Base-by-base conservation (phyloP, 2,797 vertebrate species). In the Perodicticus potto region DNA sequence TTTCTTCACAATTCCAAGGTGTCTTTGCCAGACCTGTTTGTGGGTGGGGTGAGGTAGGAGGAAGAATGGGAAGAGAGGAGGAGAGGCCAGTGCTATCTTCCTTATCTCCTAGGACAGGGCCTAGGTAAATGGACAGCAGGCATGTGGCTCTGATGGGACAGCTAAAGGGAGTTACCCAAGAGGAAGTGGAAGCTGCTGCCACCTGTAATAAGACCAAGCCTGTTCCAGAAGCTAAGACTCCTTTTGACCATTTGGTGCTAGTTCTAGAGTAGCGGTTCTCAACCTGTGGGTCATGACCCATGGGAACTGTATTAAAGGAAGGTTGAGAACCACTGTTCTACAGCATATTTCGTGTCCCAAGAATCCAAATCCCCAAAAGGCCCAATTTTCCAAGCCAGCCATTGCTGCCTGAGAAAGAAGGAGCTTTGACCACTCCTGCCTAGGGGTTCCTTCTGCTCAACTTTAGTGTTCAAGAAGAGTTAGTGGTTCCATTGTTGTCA, bases 181-280 rank as follows among this genome's bases (percentile, higher is more conserved):
- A 94, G 89, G 77, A 78, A 93, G 55, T 3, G 61, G 67, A 32
- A 57, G 72, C 53, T 59, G 91, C 76, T 11, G 0, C 4, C 7
- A 5, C 23, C 43, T 63, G 63, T 57, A 86, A 86, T 70, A 92
- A 78, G 92, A 89, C 74, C 67, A 16, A 93, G 72, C 87, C 93
- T 84, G 84, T 59, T 74, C 40, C 20, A 7, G 72, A 43, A 74
- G 55, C 40, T 2, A 32, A 89, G 23, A 49, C 70, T 57, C 57
- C 59, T 72, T 95, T 59, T 29, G 80, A 86, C 89, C 67, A 93
- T 22, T 14, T 5, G 87, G 57, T 43, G 61, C 61, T 37, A 53
- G 82, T 73, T 93, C 89, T 86, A 53, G 49, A 16, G 49, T 16
- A 53, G 49, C 49, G 14, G 49, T 53, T 53, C 49, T 53, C 49